Evolutionary conservation across 2,888 invertebrate species (phyloP).

Genomic region (Spilarctia lutea): DNA sequence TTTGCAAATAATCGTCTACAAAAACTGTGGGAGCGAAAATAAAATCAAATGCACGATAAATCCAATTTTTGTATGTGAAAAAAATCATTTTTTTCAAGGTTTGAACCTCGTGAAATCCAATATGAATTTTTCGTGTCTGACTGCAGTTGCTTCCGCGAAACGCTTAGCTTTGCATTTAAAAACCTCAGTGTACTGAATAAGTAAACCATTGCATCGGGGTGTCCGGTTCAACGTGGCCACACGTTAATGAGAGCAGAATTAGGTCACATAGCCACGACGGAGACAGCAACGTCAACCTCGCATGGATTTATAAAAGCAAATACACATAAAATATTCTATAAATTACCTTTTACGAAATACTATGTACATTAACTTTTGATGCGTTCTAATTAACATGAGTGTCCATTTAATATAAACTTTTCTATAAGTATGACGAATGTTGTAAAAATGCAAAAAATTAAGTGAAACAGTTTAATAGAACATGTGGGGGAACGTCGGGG

Average conservation of each 20-base stretch:
- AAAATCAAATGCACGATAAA: constrained; percentile 3
- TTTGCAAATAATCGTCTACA: not conserved
- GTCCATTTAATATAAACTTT: not conserved
- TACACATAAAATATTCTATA: constrained; percentile 33
- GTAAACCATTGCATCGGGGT: constrained; percentile 72
- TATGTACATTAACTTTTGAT: constrained; percentile 34
- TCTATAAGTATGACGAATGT: not conserved
- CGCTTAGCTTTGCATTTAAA: constrained; percentile 49
- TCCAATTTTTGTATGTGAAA: not conserved
- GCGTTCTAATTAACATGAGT: constrained; percentile 23
- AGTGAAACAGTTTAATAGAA: not conserved
- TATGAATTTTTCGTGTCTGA: constrained; percentile 46
- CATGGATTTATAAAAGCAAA: constrained; percentile 47
- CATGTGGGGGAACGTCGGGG: too few species aligned
- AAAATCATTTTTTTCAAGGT: not conserved
- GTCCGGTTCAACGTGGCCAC: constrained; percentile 71
- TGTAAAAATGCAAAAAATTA: not conserved
- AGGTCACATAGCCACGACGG: constrained; percentile 64
- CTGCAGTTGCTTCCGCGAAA: constrained; percentile 38
- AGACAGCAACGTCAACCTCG: constrained; percentile 50
- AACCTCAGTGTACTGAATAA: constrained; percentile 63
- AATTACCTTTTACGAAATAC: constrained; percentile 39
- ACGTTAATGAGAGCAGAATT: constrained; percentile 77
- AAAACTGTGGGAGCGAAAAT: not conserved
- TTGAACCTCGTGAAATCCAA: constrained; percentile 25